phyloP scores from a whole-genome alignment of 2,888 invertebrate species.

The Volucella zonaria region DNA sequence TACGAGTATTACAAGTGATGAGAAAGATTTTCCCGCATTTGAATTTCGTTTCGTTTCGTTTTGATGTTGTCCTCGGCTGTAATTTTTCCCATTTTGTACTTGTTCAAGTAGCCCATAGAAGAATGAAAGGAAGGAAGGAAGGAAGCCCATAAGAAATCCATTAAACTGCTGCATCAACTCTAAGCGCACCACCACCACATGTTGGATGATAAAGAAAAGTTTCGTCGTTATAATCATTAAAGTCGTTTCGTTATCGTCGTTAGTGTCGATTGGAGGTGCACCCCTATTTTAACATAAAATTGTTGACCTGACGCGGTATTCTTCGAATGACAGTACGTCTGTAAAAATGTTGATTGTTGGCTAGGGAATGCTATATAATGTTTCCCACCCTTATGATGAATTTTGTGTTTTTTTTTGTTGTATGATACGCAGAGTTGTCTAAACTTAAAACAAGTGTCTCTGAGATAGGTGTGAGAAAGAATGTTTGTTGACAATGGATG shows the following conservation, averaged over 20 bases:
- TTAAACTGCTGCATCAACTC: neutral
- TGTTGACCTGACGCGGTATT: neutral
- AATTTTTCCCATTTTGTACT: slow-evolving; percentile 28
- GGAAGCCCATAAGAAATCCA: slow-evolving; percentile 38
- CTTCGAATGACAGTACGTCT: neutral
- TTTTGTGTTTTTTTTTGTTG: neutral
- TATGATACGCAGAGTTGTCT: neutral
- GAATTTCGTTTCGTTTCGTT: slow-evolving; percentile 43
- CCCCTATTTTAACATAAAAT: slow-evolving; percentile 8
- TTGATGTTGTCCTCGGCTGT: slow-evolving; percentile 46
- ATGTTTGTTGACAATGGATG: slow-evolving; percentile 5
- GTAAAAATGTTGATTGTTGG: neutral
- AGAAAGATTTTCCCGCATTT: slow-evolving; percentile 52
- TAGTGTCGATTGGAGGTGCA: slow-evolving; percentile 12
- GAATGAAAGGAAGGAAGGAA: slow-evolving; percentile 15
- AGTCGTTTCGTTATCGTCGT: too few species aligned
- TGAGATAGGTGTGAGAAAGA: slow-evolving; percentile 35
- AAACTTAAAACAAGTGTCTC: slow-evolving; percentile 35
- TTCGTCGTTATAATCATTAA: neutral
- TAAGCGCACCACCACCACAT: slow-evolving; percentile 24
- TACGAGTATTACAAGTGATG: neutral
- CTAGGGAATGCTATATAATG: slow-evolving; percentile 8
- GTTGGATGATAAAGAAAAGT: slow-evolving; percentile 9
- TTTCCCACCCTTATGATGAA: slow-evolving; percentile 25
- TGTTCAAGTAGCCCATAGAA: neutral